Base-by-base conservation (phyloP, 2,113 vertebrate genomes). In the Lepus americanus region DNA sequence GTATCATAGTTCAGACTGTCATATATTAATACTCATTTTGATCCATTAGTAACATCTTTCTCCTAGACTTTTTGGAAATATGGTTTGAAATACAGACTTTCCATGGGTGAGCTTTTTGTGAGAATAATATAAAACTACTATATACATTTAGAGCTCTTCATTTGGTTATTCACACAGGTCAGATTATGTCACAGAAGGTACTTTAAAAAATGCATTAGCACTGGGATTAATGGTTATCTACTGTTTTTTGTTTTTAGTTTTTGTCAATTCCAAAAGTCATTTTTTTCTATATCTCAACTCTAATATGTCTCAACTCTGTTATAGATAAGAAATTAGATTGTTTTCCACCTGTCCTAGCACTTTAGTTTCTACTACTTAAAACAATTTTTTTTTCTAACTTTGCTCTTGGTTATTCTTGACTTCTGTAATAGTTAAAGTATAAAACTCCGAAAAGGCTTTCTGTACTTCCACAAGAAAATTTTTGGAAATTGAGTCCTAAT, bases 341-440 rank as follows among this genome's bases (percentile, higher is more conserved):
- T 93, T 95, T 94, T 87, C 51, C 11, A 27, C 51, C 27, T 69
- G 69, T 80, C 9, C 12, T 81, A 36, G 44, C 29, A 55, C 81
- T 72, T 87, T 83, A 36, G 53, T 95, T 95, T 87, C 14, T 87
- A 23, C 44, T 23, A 78, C n/a, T 83, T 89, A 39, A 39, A 59
- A 73, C 7, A 66, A 70, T 92, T 92, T 90, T 82, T 20, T 20
- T 93, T 82, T 27, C 70, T 95, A 44, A 66, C 94, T 89, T 39
- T 84, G 10, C 8, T 70, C 1, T 63, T 84, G 69, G n/a, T 79
- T 64, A 53, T 85, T 83, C 55, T 49, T 39, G 81, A 80, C 39
- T 92, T 93, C 27, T 12, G 3, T 83, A 33, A 29, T 44, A 39
- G 66, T 74, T 90, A 81, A 59, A 61, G 55, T 59, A 14, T 14